These are phyloP conservation scores for Laticauda colubrina DNA, from an alignment of 2,113 vertebrate genomes.

Conservation along the genomic window DNA sequence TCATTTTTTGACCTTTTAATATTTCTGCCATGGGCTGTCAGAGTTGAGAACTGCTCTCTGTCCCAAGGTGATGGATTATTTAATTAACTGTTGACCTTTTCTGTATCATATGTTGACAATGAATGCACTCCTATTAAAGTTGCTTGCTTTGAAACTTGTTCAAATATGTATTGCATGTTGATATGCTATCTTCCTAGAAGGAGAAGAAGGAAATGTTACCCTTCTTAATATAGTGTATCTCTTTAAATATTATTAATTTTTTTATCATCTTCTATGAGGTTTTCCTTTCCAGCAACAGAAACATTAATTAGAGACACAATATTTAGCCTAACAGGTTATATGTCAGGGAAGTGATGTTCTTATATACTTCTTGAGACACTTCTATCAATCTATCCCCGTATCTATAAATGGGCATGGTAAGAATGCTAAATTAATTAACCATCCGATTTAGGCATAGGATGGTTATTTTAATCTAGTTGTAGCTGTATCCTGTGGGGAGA, in stretches of 20 bases:
- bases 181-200: conserved; percentile 53
- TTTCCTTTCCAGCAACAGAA: not conserved
- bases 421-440: conserved; percentile 28
- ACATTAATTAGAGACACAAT: conserved; percentile 6
- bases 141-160: conserved; percentile 76
- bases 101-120: conserved; percentile 90
- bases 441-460: conserved; percentile 21
- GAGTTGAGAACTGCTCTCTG: conserved; percentile 82
- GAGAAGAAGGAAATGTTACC: conserved; percentile 50
- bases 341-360: not conserved
- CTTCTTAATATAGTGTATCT: conserved; percentile 49
- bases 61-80: conserved; percentile 99
- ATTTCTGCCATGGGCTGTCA: conserved; percentile 92
- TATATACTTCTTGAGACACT: conserved; percentile 19
- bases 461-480: not conserved
- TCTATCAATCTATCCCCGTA: conserved; percentile 36
- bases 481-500: conserved; percentile 15
- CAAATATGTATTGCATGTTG: conserved; percentile 74
- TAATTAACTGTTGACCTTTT: conserved; percentile 99
- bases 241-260: not conserved
- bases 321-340: not conserved
- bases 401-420: conserved; percentile 11
- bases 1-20: conserved; percentile 97
- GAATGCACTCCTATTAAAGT: conserved; percentile 85
- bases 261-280: conserved; percentile 8